phyloP scores from a whole-genome alignment of 2,113 vertebrate genomes.

The Lepidothrix coronata region DNA sequence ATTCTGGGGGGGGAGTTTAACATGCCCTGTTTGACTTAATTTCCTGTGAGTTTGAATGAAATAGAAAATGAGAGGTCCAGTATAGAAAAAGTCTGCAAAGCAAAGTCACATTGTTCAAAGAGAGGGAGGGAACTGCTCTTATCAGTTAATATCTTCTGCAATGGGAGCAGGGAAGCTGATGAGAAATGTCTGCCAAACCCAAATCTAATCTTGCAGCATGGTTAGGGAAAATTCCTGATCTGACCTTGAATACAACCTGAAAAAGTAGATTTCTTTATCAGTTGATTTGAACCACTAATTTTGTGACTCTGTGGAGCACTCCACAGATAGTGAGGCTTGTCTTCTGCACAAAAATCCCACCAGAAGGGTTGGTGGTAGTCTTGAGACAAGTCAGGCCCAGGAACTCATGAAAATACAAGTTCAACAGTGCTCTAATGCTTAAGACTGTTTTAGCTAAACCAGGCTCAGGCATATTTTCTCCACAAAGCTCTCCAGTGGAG shows the following conservation, averaged over 20 bases:
- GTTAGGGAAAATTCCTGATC: neutral
- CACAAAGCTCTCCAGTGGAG: neutral
- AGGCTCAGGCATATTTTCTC: neutral
- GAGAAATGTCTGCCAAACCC: neutral
- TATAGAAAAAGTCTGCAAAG: neutral
- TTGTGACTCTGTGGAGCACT: neutral
- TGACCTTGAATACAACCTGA: neutral
- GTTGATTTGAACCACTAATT: neutral
- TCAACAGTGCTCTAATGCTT: neutral
- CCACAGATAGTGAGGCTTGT: neutral
- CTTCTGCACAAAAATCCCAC: neutral
- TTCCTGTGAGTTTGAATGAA: neutral
- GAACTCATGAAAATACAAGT: neutral
- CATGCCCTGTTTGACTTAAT: neutral
- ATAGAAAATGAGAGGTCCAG: rapidly evolving
- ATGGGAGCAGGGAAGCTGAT: neutral
- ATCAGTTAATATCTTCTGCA: neutral
- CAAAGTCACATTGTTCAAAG: neutral
- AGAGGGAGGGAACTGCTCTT: neutral
- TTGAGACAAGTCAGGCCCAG: neutral
- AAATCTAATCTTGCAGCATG: neutral
- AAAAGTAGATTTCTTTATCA: neutral
- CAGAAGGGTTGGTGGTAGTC: neutral
- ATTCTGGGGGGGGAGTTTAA: neutral
- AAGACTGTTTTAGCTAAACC: neutral